Evolutionary conservation across 2,797 vertebrate species (phyloP).

Genomic region (Toxotes lorentzi): DNA sequence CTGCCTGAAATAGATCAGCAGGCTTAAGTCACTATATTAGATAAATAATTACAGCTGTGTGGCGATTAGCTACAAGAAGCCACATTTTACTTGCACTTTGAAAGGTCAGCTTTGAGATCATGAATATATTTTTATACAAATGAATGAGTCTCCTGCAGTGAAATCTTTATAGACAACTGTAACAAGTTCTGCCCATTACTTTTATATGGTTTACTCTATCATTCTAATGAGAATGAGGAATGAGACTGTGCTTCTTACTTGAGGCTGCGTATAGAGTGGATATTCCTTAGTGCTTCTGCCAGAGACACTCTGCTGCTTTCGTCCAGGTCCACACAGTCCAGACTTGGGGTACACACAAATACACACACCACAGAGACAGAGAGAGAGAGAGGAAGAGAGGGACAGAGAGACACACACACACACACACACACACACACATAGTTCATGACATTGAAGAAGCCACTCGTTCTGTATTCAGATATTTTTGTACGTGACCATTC

Average conservation of each 20-base stretch:
- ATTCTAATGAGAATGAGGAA: not conserved
- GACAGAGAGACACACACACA: too few species aligned
- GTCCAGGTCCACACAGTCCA: conserved; percentile 82
- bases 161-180: not conserved
- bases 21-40: not conserved
- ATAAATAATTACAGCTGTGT: not conserved
- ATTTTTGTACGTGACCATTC: not conserved
- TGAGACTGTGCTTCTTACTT: conserved; percentile 80
- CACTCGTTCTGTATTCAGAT: not conserved
- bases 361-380: not conserved
- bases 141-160: too few species aligned
- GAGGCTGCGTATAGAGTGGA: conserved; percentile 80
- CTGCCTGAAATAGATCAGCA: conserved; percentile 7
- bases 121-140: not conserved
- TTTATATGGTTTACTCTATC: not conserved
- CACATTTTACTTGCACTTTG: not conserved
- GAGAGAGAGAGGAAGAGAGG: not conserved
- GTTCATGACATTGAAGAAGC: not conserved
- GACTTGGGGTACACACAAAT: conserved; percentile 73
- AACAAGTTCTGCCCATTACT: not conserved
- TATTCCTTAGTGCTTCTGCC: conserved; percentile 68
- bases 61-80: not conserved
- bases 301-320: conserved; percentile 70
- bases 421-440: not conserved
- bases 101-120: conserved; percentile 8